Evolutionary conservation across 2,888 invertebrate genomes (phyloP).

Genomic region (Sarcophaga rosellei): DNA sequence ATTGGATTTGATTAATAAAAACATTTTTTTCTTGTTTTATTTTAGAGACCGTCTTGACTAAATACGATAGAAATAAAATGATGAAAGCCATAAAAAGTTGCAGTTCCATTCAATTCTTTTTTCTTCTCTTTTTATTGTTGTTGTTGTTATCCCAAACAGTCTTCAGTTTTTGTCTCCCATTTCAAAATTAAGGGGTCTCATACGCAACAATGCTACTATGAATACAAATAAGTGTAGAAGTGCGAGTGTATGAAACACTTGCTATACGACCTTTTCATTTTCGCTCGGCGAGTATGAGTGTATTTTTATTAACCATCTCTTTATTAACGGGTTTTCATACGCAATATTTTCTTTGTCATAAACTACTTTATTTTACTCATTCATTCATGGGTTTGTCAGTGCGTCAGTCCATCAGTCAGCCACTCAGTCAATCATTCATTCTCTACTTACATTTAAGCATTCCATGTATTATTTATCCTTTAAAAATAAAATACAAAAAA

Average conservation of each 20-base stretch:
- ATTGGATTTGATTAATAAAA: too few relatives aligned
- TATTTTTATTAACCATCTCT: slow-evolving; percentile 18
- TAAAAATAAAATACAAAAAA: neutral
- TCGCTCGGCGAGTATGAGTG: neutral
- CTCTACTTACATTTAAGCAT: neutral
- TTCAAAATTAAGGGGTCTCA: slow-evolving; percentile 21
- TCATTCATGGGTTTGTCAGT: neutral
- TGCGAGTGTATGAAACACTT: neutral
- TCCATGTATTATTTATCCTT: slow-evolving; percentile 38
- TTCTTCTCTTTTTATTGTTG: neutral
- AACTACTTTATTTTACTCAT: slow-evolving; percentile 25
- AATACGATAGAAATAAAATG: neutral
- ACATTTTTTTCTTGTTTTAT: too few relatives aligned
- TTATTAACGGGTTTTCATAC: slow-evolving; percentile 26
- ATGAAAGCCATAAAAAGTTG: slow-evolving; percentile 10
- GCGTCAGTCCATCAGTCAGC: too few relatives aligned
- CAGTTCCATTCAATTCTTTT: neutral
- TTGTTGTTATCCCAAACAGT: too few relatives aligned
- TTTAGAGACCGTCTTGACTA: too few relatives aligned
- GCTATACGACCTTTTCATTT: neutral
- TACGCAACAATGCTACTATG: neutral
- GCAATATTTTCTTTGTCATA: slow-evolving; percentile 39
- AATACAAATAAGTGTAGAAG: slow-evolving; percentile 38
- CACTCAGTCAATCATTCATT: slow-evolving; percentile 14
- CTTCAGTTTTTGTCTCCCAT: neutral